Conservation (phyloP, 2,113 vertebrate genomes). For the Sula dactylatra region DNA sequence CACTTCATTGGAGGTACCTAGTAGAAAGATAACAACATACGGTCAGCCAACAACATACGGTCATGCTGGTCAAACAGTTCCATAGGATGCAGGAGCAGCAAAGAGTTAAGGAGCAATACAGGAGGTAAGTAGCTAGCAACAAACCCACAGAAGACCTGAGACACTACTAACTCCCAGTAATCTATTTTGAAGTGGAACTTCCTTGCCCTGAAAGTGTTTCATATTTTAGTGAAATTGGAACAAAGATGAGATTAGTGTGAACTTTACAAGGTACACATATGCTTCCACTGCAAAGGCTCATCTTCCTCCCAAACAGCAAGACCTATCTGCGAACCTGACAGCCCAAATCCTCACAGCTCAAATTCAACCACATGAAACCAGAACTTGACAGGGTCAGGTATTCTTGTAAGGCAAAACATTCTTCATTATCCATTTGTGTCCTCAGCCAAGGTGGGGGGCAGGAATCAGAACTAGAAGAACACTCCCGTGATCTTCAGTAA, state of each 20-base stretch:
- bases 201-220: not conserved
- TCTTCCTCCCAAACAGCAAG: not conserved
- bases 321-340: not conserved
- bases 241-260: not conserved
- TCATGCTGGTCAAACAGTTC: not conserved
- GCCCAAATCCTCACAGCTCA: not conserved
- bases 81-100: not conserved
- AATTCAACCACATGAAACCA: not conserved
- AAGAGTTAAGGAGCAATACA: not conserved
- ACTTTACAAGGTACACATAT: not conserved
- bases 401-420: constrained; percentile 6
- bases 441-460: not conserved
- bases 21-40: not conserved
- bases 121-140: not conserved
- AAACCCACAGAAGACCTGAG: not conserved
- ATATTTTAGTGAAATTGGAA: not conserved
- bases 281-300: not conserved
- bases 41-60: not conserved
- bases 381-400: not conserved
- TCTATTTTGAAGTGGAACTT: constrained; percentile 38
- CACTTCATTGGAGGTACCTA: constrained; percentile 95
- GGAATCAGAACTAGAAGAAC: not conserved
- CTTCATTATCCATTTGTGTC: not conserved
- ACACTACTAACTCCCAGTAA: constrained; percentile 78
- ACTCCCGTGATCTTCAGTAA: not conserved